Conservation (phyloP, 2,113 vertebrate genomes). For the Poecilia latipinna region DNA sequence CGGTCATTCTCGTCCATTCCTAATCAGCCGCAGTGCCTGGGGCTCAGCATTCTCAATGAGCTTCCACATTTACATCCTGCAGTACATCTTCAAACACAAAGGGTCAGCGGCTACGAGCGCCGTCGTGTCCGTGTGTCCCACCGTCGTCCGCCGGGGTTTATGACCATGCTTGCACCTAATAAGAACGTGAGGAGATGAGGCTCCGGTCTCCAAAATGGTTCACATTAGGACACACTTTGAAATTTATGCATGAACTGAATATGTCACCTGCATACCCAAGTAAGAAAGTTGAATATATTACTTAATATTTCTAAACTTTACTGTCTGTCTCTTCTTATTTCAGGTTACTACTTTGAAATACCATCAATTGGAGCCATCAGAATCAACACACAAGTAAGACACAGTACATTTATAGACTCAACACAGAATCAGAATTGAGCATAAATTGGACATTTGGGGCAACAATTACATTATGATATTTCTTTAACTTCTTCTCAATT, state of each 20-base stretch:
- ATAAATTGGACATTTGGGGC: too few species aligned
- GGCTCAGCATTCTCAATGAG: conserved; percentile 71
- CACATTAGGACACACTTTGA: conserved; percentile 7
- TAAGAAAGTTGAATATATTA: background rate
- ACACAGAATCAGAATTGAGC: too few species aligned
- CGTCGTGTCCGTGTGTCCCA: background rate
- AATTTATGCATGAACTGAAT: conserved; percentile 22
- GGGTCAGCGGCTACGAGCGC: conserved; percentile 43
- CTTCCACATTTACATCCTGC: conserved; percentile 63
- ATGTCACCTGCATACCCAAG: background rate
- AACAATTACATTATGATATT: too few species aligned
- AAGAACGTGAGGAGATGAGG: conserved; percentile 41
- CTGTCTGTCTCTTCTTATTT: conserved; percentile 44
- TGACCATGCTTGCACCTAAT: conserved; percentile 38
- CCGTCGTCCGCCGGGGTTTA: conserved; percentile 21
- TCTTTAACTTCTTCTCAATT: too few species aligned
- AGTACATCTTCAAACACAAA: conserved; percentile 17
- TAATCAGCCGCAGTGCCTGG: conserved; percentile 69
- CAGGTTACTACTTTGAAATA: conserved; percentile 99
- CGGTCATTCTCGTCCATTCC: conserved; percentile 73
- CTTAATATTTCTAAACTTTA: conserved; percentile 1
- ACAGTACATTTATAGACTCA: background rate
- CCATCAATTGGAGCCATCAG: conserved; percentile 97
- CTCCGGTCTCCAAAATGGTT: conserved; percentile 26
- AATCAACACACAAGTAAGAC: conserved; percentile 95